Conservation (phyloP, 2,888 invertebrate genomes). For the Malthinus flaveolus region DNA sequence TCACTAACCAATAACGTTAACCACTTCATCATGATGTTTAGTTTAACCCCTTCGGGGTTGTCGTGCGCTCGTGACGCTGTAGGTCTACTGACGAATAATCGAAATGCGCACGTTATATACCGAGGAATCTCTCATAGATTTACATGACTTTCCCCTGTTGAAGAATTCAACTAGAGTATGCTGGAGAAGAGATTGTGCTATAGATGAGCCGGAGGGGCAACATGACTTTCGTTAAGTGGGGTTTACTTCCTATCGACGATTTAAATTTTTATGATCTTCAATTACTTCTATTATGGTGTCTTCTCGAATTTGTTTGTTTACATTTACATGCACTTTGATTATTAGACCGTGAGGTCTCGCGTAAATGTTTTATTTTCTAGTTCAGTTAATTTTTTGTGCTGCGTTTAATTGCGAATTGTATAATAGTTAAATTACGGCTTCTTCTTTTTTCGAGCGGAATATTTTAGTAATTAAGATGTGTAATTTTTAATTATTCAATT, state of each 20-base stretch:
- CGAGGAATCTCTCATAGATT: conserved; percentile 43
- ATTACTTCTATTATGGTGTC: not conserved
- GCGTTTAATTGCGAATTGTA: too few relatives aligned
- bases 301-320: conserved; percentile 3
- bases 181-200: conserved; percentile 16
- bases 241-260: conserved; percentile 13
- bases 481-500: too few relatives aligned
- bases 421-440: too few relatives aligned
- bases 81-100: conserved; percentile 47
- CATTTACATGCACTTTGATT: conserved; percentile 1
- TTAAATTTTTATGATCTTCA: conserved; percentile 1
- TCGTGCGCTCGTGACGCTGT: conserved; percentile 46
- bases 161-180: conserved; percentile 12
- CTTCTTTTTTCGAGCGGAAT: too few relatives aligned
- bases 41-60: conserved; percentile 40
- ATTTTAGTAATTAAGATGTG: too few relatives aligned
- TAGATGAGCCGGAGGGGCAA: conserved; percentile 20
- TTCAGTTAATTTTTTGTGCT: too few relatives aligned
- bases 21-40: conserved; percentile 50
- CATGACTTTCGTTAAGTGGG: conserved; percentile 23
- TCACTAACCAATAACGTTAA: conserved; percentile 54
- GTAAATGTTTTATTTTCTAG: not conserved
- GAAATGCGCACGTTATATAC: conserved; percentile 47
- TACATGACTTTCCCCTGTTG: conserved; percentile 45
- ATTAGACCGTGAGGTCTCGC: not conserved